Evolutionary conservation across 2,888 invertebrate species (phyloP), one percentile per base, ranked within the genome.

Genomic region (Cosmia pyralina): DNA sequence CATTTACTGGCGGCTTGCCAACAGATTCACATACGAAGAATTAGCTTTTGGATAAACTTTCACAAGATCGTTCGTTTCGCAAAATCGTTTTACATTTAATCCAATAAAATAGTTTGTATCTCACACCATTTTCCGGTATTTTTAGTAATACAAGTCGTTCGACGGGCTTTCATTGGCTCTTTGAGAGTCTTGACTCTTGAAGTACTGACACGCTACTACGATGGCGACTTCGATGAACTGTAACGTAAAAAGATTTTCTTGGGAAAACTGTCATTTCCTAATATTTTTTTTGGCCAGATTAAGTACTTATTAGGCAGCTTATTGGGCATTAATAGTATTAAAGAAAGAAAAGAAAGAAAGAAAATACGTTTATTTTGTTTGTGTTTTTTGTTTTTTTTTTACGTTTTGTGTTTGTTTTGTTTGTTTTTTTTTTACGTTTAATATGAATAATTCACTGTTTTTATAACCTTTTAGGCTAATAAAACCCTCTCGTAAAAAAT

Each of bases 31-130:
- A 57, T 19, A 65, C n/a, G 2, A 59, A 66, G 44, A 66, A 69
- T 75, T 57, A 50, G 53, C 8, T 79, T 44, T 17, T 46, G 38
- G 44, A 75, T 58, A 65, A 10, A 41, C 53, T 44, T 58, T 38
- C n/a, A 75, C 58, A 50, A 80, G 48, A 75, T 70, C 48, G 63
- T n/a, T n/a, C n/a, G n/a, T n/a, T n/a, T n/a, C n/a, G n/a, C n/a
- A 52, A 75, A 75, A 50, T 80, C 53, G 62, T 58, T 79, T 44
- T 28, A 67, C 73, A 79, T 64, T 77, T 71, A 48, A 10, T 77
- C 19, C 28, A 28, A 68, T 59, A 74, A 44, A 44, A 68, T 55
- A 68, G 72, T 22, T 66, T 63, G 72, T 59, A 71, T 28, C 13
- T n/a, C 22, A 58, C 34, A 58, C 19, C 5, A 69, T 53, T 71